phyloP scores from a whole-genome alignment of 2,888 invertebrate species.

The Vesta saturnalis region DNA sequence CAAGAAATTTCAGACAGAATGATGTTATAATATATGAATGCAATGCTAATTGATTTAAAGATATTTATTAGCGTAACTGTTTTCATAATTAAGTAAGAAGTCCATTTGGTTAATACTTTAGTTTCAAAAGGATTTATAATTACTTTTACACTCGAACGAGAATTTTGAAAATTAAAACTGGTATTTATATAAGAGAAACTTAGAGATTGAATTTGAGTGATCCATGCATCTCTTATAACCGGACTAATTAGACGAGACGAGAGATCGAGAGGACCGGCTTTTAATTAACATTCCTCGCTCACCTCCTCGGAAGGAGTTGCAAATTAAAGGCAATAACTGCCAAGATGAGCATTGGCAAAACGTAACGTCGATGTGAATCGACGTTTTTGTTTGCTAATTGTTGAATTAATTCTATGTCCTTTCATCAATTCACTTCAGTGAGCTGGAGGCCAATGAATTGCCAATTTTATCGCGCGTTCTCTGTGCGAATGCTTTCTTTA shows the following conservation, averaged over 20 bases:
- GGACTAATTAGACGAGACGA: constrained; percentile 54
- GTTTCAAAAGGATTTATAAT: too few species aligned
- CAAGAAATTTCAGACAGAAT: too few species aligned
- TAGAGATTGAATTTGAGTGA: constrained; percentile 46
- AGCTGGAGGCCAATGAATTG: constrained; percentile 46
- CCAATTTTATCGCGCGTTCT: constrained; percentile 47
- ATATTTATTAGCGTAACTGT: too few species aligned
- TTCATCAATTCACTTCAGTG: constrained; percentile 54
- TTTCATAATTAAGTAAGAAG: too few species aligned
- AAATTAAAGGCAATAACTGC: constrained; percentile 64
- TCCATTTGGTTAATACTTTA: too few species aligned
- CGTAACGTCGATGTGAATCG: constrained; percentile 55
- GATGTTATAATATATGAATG: too few species aligned
- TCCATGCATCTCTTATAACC: constrained; percentile 46
- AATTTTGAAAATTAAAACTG: constrained; percentile 20
- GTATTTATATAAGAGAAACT: constrained; percentile 20
- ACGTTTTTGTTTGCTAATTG: constrained; percentile 62
- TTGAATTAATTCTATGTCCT: constrained; percentile 61
- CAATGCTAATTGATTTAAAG: too few species aligned
- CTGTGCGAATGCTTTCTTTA: constrained; percentile 46
- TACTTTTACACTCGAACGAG: background rate
- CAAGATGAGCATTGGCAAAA: constrained; percentile 58
- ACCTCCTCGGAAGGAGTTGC: constrained; percentile 60
- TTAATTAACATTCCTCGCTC: constrained; percentile 64
- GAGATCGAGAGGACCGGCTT: constrained; percentile 56